Conservation (phyloP, 2,113 vertebrate species). For the Lucifuga dentata region DNA sequence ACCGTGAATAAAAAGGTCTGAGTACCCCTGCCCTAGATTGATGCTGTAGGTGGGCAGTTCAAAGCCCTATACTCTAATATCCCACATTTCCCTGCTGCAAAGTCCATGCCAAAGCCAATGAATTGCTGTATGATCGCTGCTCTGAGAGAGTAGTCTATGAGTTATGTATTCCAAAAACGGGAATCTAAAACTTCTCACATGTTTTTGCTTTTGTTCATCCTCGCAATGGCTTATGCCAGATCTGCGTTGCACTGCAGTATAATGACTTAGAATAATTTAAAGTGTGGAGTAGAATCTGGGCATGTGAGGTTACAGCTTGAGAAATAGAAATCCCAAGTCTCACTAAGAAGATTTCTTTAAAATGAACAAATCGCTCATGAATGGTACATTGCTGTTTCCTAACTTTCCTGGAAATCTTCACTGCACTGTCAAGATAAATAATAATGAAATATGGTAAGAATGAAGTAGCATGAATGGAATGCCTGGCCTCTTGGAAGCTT, state of each 20-base stretch:
- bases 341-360: conserved; percentile 59
- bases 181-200: background rate
- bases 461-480: conserved; percentile 68
- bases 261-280: conserved; percentile 7
- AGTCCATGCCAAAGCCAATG: too few relatives aligned
- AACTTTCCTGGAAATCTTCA: conserved; percentile 62
- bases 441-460: conserved; percentile 56
- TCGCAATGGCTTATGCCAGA: background rate
- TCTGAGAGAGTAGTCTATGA: background rate
- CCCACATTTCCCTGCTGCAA: too few relatives aligned
- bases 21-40: too few relatives aligned
- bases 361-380: conserved; percentile 62
- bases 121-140: background rate
- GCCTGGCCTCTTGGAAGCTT: conserved; percentile 39
- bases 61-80: conserved; percentile 1
- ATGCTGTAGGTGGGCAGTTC: too few relatives aligned
- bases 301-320: conserved; percentile 29
- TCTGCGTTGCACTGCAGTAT: conserved; percentile 2
- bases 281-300: conserved; percentile 13
- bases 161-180: too few relatives aligned
- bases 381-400: conserved; percentile 46
- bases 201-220: conserved; percentile 17
- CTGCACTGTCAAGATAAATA: conserved; percentile 62
- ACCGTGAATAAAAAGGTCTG: too few relatives aligned
- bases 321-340: conserved; percentile 45